Conservation (phyloP, 2,888 invertebrate species). For the Aphodius sticticus region DNA sequence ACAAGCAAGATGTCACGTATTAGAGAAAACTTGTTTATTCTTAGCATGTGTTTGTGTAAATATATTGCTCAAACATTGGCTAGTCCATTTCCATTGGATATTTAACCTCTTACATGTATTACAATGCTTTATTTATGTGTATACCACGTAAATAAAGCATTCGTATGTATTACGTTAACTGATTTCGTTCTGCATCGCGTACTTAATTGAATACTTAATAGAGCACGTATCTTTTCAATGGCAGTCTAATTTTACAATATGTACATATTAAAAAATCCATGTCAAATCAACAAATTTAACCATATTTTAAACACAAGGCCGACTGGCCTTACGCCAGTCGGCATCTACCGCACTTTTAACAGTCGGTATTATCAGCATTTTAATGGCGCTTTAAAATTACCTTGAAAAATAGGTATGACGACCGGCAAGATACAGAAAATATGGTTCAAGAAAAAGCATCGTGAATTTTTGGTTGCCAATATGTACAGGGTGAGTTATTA, state of each 20-base stretch:
- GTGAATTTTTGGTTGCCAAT: too few relatives aligned
- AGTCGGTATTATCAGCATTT: too few relatives aligned
- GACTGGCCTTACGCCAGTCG: too few relatives aligned
- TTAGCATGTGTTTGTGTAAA: background rate
- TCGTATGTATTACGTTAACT: slow-evolving; percentile 4
- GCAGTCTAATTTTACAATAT: background rate
- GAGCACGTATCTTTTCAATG: background rate
- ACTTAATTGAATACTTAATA: background rate
- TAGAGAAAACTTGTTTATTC: background rate
- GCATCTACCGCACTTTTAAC: too few relatives aligned
- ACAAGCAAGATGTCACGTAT: background rate
- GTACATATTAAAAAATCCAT: background rate
- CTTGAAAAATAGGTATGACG: too few relatives aligned
- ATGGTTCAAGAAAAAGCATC: too few relatives aligned
- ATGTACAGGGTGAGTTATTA: too few relatives aligned
- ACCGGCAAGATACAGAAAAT: too few relatives aligned
- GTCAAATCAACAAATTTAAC: too few relatives aligned
- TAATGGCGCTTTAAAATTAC: too few relatives aligned
- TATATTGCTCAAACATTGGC: background rate
- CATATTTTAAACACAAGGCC: too few relatives aligned
- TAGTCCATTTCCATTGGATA: background rate
- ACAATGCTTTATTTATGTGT: too few relatives aligned
- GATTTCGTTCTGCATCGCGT: background rate
- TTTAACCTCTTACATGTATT: background rate
- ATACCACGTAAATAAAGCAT: background rate